Conservation (phyloP, 1,140 invertebrate species). For the Gryllus bimaculatus region DNA sequence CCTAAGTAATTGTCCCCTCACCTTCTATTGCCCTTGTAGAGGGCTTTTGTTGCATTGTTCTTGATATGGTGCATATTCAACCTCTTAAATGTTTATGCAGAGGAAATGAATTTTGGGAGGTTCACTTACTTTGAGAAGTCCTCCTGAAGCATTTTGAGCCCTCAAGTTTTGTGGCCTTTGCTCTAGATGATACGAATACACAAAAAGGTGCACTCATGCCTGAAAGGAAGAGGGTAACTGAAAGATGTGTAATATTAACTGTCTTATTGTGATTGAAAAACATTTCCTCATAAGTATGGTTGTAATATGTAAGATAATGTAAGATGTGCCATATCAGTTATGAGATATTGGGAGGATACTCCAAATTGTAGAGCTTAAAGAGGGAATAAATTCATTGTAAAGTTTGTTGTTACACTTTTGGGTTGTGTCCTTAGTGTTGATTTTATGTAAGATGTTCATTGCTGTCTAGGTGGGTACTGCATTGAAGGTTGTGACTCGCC, state of each 20-base stretch:
- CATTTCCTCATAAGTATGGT: neutral
- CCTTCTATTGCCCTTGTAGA: neutral
- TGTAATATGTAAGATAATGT: constrained; percentile 1
- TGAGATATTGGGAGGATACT: neutral
- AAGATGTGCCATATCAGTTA: neutral
- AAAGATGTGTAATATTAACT: neutral
- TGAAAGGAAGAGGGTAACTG: neutral
- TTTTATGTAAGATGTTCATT: neutral
- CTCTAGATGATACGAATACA: neutral
- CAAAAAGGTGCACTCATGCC: neutral
- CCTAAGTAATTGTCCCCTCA: neutral
- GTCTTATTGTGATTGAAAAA: neutral
- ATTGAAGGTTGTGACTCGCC: neutral
- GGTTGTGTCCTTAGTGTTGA: constrained; percentile 3
- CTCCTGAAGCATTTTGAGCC: neutral
- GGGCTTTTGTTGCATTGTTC: neutral
- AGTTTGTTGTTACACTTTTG: neutral
- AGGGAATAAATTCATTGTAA: neutral
- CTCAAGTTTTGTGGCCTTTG: neutral
- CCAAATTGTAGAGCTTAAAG: constrained; percentile 4
- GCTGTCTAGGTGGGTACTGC: neutral
- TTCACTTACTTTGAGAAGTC: neutral
- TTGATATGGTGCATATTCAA: neutral
- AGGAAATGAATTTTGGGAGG: neutral
- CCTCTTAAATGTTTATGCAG: neutral